Evolutionary conservation across 2,888 invertebrate genomes (phyloP), one percentile per base, ranked within the genome.

Genomic region (Corbicula japonica): DNA sequence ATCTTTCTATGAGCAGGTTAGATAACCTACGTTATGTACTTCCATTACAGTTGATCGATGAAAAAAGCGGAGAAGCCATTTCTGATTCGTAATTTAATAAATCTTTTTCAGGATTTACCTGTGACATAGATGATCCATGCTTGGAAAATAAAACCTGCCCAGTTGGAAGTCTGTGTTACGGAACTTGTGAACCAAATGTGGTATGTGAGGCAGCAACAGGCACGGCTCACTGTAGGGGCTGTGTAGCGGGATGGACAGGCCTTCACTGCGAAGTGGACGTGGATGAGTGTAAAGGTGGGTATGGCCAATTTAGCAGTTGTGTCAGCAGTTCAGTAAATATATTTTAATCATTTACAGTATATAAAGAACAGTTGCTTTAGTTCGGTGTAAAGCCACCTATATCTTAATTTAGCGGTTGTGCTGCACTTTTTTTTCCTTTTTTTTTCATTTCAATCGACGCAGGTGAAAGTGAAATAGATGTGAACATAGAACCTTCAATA

Each of bases 121-220:
- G 83, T 44, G 56, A 61, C 0, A 6, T 69, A 35, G 68, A 76
- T 38, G 83, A 83, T n/a, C 83, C 83, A 0, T 83, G 83, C 48
- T 32, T 82, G 32, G 44, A 35, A 2, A 62, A 44, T 6, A 70
- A 54, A 28, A 66, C 46, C 5, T 79, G 79, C 61, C 70, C 79
- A 1, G 6, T 5, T 8, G 76, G 70, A 21, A 62, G 35, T 2
- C 34, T 48, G 1, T 83, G 83, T 61, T 76, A 41, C 21, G 83
- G 83, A 21, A 54, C 66, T 0, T 83, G 83, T 61, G 41, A 79
- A 54, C 83, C 83, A 0, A 83, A 83, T 48, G 60, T 79, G 12
- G 50, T 66, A 4, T 83, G 83, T 63, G 50, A 66, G 15, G 79
- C 79, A 30, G 83, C 69, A 12, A 76, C 76, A 1, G 83, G 83